phyloP scores from a whole-genome alignment of 2,797 vertebrate genomes.

The Margarornis squamiger region DNA sequence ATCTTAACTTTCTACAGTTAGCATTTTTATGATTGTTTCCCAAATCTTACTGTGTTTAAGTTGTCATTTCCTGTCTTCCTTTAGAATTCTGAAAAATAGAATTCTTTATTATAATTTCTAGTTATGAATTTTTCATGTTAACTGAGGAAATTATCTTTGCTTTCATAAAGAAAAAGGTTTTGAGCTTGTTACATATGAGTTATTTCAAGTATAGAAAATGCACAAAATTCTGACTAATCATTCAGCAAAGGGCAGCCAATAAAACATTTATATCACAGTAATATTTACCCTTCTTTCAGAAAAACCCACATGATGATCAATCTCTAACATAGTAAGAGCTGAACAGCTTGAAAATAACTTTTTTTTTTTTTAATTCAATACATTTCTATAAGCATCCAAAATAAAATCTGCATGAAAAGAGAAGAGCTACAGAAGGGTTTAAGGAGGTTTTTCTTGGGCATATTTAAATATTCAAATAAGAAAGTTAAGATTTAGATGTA shows the following conservation, averaged over 20 bases:
- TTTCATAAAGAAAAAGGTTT: neutral
- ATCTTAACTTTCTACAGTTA: neutral
- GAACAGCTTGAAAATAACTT: neutral
- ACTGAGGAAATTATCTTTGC: neutral
- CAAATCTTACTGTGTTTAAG: neutral
- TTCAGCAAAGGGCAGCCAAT: neutral
- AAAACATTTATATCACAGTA: neutral
- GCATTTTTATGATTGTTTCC: neutral
- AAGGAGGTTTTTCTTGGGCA: neutral
- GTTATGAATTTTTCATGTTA: neutral
- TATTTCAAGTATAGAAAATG: neutral
- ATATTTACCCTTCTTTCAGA: neutral
- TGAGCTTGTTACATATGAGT: neutral
- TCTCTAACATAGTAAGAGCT: neutral
- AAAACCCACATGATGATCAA: neutral
- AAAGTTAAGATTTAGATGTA: neutral
- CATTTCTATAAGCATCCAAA: neutral
- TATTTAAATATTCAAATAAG: neutral
- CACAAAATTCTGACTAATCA: neutral
- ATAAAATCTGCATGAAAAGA: neutral
- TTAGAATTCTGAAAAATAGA: neutral
- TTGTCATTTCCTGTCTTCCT: neutral
- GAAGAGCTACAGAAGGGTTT: neutral
- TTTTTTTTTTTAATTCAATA: neutral
- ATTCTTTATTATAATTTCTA: neutral